Percentiles rank a stretch among this genome's conserved stretches.
Evolutionary conservation across 2,888 invertebrate species (phyloP).

Genomic region (Yponomeuta malinellus): DNA sequence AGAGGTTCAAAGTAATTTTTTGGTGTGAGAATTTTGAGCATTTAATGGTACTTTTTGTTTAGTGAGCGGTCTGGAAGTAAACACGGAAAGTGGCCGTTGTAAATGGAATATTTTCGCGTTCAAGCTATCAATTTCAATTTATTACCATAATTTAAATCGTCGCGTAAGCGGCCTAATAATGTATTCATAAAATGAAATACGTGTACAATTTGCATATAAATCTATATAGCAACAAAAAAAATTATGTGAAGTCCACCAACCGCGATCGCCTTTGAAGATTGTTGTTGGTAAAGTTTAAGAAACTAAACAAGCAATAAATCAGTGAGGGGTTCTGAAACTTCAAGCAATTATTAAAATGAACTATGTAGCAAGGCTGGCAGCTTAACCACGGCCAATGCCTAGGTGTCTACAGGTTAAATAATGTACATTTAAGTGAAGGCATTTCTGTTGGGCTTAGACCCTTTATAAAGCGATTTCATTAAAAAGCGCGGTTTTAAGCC

Average conservation of each 20-base stretch:
- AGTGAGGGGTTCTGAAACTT: not conserved
- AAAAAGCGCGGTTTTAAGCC: constrained; percentile 1
- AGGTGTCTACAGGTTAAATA: not conserved
- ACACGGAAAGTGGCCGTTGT: not conserved
- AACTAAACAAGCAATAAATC: constrained; percentile 6
- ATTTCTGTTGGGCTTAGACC: not conserved
- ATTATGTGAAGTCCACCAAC: not conserved
- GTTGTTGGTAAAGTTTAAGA: not conserved
- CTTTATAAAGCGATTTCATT: not conserved
- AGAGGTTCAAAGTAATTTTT: constrained; percentile 2
- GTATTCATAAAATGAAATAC: not conserved
- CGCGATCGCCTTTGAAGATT: not conserved
- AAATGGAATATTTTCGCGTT: not conserved
- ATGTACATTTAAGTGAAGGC: not conserved
- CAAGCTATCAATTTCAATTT: not conserved
- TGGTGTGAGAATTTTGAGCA: not conserved
- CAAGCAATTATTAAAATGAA: not conserved
- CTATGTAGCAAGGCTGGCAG: not conserved
- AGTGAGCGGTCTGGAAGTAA: not conserved
- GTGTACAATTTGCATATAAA: not conserved
- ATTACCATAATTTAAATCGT: constrained; percentile 4
- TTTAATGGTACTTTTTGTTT: not conserved
- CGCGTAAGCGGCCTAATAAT: not conserved
- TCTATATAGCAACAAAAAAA: not conserved
- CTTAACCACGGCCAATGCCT: not conserved